Base-by-base conservation (phyloP, 2,797 vertebrate genomes). In the Todus mexicanus region DNA sequence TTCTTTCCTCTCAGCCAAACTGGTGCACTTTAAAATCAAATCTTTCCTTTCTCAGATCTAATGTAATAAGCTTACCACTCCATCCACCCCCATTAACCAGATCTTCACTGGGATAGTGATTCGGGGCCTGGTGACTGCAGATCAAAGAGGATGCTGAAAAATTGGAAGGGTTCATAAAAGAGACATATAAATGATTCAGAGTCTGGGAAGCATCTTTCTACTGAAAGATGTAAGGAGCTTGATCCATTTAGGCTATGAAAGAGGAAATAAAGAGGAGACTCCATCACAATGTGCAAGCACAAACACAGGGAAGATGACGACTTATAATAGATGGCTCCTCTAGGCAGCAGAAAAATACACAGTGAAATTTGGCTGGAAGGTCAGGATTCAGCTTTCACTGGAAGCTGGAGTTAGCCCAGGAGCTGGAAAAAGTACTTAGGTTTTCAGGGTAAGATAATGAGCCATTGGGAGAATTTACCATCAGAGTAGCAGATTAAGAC, bases 71-170 rank as follows among this genome's bases (percentile, higher is more conserved):
- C 92, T 77, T 76, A 63, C 25, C 20, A 37, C 57, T 88, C 66
- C 33, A 50, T 91, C 81, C 81, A 84, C 61, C 47, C 53, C 74
- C 77, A 61, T 86, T 73, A 84, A 31, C 65, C 70, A 84, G 73
- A 84, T 80, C 77, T 83, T 80, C 65, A 11, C 70, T 72, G 56
- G 84, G 73, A 69, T 48, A 69, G 69, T 22, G 65, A 70, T 38
- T 71, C 4, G 4, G 33, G 56, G 50, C 59, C 81, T 76, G 77
- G 64, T 70, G 60, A 66, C 87, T 91, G 77, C 47, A 73, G 65
- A 84, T 84, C 87, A 89, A 91, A 95, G 69, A 59, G 50, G 81
- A 70, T 70, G 78, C 74, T 91, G 73, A 86, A 66, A 72, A 70
- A 71, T 70, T n/a, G 61, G 74, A 91, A 87, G 35, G 29, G 38